Evolutionary conservation across 1,140 invertebrate genomes (phyloP).

Genomic region (Eurosta solidaginis): DNA sequence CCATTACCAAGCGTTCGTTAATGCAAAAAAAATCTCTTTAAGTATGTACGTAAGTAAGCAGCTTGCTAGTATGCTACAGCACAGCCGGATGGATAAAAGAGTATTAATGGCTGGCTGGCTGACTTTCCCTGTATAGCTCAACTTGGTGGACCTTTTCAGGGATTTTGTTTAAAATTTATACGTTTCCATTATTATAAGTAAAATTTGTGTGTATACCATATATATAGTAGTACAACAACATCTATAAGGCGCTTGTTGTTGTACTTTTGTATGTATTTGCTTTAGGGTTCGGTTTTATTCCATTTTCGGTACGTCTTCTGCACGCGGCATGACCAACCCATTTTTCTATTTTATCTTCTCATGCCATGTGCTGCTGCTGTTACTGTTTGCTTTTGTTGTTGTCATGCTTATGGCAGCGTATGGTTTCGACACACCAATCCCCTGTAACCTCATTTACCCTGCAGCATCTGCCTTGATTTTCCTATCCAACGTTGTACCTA

Average conservation of each 20-base stretch:
- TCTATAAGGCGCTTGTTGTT: background rate
- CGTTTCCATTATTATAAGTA: slow-evolving; percentile 6
- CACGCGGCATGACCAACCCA: background rate
- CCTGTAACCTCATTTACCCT: no score
- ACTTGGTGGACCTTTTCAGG: slow-evolving; percentile 9
- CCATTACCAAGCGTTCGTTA: no score
- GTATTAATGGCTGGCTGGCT: no score
- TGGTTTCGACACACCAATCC: no score
- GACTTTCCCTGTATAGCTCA: no score
- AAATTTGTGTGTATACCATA: slow-evolving; percentile 18
- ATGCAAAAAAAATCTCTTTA: no score
- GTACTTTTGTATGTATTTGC: background rate
- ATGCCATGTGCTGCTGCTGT: background rate
- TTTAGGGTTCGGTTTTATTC: slow-evolving; percentile 5
- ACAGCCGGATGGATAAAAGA: no score
- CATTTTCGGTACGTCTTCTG: slow-evolving; percentile 12
- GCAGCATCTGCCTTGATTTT: no score
- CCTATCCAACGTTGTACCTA: no score
- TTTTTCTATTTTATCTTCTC: background rate
- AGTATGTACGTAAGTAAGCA: no score
- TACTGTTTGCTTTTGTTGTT: background rate
- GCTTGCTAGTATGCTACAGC: no score
- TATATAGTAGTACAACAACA: background rate
- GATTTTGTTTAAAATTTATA: slow-evolving; percentile 21
- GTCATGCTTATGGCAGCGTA: background rate